Evolutionary conservation across 2,113 vertebrate species (phyloP).

Genomic region (Cyrtonyx montezumae): DNA sequence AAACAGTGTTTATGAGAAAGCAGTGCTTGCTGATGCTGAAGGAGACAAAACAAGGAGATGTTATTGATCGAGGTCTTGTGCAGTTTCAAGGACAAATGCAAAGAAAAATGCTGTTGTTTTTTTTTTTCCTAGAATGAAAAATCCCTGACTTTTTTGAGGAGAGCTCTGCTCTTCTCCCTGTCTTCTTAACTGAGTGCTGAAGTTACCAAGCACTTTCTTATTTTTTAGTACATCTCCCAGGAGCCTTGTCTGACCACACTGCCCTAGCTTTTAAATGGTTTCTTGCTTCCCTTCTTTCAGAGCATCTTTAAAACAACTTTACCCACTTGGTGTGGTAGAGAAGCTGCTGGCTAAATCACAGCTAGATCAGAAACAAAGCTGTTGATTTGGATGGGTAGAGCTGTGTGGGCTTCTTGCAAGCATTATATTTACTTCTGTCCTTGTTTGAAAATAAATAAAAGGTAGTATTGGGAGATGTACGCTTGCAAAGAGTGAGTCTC

Average conservation of each 20-base stretch:
- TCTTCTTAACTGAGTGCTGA: background rate
- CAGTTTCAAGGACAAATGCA: background rate
- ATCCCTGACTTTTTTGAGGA: background rate
- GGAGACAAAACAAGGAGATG: background rate
- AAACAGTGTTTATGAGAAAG: background rate
- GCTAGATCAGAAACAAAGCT: conserved; percentile 38
- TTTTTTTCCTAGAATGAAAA: background rate
- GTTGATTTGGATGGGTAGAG: conserved; percentile 26
- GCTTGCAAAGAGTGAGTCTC: background rate
- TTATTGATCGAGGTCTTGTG: background rate
- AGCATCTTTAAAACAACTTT: conserved; percentile 12
- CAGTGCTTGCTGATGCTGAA: background rate
- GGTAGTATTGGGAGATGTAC: background rate
- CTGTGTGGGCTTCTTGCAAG: conserved; percentile 20
- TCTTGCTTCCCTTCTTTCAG: background rate
- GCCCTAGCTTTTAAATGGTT: background rate
- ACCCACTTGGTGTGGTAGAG: background rate
- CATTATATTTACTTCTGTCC: conserved; percentile 19
- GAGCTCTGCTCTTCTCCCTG: background rate
- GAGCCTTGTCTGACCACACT: background rate
- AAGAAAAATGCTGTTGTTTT: background rate
- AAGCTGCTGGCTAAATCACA: background rate
- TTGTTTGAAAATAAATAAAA: background rate
- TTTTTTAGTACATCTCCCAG: background rate
- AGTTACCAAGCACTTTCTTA: background rate